Evolutionary conservation across 2,113 vertebrate species (phyloP), one percentile per base, ranked within the genome.

Genomic region (Tetraodon nigroviridis): DNA sequence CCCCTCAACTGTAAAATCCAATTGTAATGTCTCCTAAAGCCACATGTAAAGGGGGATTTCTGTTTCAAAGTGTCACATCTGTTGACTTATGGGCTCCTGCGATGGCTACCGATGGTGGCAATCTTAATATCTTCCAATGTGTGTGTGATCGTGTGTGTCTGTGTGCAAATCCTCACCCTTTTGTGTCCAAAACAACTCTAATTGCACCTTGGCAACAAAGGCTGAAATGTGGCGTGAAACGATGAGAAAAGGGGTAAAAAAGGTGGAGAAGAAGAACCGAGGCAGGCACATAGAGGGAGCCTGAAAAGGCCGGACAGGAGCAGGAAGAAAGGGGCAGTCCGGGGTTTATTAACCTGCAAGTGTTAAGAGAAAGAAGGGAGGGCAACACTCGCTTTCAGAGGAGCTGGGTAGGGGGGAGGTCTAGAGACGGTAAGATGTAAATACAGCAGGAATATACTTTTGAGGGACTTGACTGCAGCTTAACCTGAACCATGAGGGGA

Each of bases 161-260:
- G 57, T 54, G 53, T 51, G 51, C 55, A n/a, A n/a, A 21, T 47
- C 27, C 40, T n/a, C 15, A 53, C 49, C 61, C 48, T 53, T 47
- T 73, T 81, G 79, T 76, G 69, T 78, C 79, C 77, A 83, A 83
- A 84, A 88, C 83, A 86, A 74, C 55, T 66, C 71, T 78, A 68
- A 83, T 60, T 61, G 75, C 76, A 76, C 66, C 78, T 18, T 49
- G 48, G 71, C 42, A 83, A 87, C 85, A 86, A 82, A 80, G 64
- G 29, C 61, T 49, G 69, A 71, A 79, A 78, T 66, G 59, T 62
- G 61, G 70, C 19, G 58, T 75, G 75, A 78, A 83, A 76, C 56
- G 59, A 76, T 57, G 29, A 20, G 55, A 51, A 57, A 46, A 46
- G 44, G 54, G 37, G 29, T 51, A 44, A 17, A 58, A 58, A 55